A percentile compares a stretch with the other conserved stretches of the same genome.
These are phyloP conservation scores for Isurus oxyrinchus DNA, from an alignment of 2,113 vertebrate species.

Conservation along the genomic window DNA sequence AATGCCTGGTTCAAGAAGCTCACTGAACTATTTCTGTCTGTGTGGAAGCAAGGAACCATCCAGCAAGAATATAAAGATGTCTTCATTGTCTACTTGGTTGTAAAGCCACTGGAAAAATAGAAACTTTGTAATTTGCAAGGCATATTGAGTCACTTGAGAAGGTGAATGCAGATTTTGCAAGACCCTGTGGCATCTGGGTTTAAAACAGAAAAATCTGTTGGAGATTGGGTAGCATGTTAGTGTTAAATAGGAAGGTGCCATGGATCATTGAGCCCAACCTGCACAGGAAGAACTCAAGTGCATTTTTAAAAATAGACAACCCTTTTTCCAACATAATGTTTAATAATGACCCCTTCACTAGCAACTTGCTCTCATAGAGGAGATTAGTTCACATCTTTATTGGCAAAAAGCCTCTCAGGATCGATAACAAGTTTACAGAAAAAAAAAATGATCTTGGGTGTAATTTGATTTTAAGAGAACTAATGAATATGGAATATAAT, in stretches of 20 bases:
- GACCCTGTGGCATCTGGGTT: background rate
- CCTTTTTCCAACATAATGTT: background rate
- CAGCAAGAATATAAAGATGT: background rate
- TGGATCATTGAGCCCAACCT: background rate
- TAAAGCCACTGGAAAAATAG: background rate
- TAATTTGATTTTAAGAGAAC: background rate
- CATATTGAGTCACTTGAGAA: background rate
- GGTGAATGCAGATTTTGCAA: background rate
- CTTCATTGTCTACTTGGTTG: background rate
- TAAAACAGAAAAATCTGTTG: background rate
- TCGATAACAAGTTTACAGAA: background rate
- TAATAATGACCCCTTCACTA: background rate
- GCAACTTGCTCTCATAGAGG: background rate
- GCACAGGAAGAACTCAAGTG: background rate
- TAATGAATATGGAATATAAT: constrained; percentile 25
- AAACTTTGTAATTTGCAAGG: background rate
- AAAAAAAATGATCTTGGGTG: background rate
- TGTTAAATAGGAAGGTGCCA: background rate
- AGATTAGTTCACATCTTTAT: background rate
- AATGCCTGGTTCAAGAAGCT: background rate
- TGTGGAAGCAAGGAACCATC: background rate
- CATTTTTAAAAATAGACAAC: background rate
- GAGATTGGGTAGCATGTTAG: background rate
- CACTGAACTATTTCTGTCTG: background rate
- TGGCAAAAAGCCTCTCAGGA: background rate